Evolutionary conservation across 2,888 invertebrate species (phyloP).

Genomic region (Glaucopsyche alexis): DNA sequence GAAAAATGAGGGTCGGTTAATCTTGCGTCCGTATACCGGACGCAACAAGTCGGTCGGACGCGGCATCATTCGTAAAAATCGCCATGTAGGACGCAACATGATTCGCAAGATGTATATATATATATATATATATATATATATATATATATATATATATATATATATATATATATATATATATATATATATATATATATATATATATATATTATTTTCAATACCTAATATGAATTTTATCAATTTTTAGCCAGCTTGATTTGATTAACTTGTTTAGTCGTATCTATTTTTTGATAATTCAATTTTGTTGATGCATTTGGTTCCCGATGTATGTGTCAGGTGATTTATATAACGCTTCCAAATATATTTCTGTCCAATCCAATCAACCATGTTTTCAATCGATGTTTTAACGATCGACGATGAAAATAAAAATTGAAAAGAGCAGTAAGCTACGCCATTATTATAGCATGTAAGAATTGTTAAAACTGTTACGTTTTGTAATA

Average conservation of each 20-base stretch:
- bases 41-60: too few species aligned
- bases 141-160: too few species aligned
- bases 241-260: background rate
- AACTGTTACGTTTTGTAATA: background rate
- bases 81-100: too few species aligned
- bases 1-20: too few species aligned
- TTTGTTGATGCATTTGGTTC: constrained; percentile 13
- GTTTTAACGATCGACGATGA: constrained; percentile 7
- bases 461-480: background rate
- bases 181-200: too few species aligned
- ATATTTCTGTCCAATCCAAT: constrained; percentile 26
- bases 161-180: too few species aligned
- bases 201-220: too few species aligned
- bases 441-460: background rate
- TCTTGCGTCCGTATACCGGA: too few species aligned
- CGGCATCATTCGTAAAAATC: too few species aligned
- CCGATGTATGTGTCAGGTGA: constrained; percentile 17
- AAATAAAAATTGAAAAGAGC: background rate
- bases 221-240: too few species aligned
- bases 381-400: constrained; percentile 4
- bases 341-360: constrained; percentile 21
- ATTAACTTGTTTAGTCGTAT: background rate
- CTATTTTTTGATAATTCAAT: constrained; percentile 25
- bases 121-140: too few species aligned
- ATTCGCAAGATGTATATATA: too few species aligned